These are phyloP conservation scores for Syngnathus scovelli DNA, from an alignment of 2,113 vertebrate genomes.

Conservation along the genomic window DNA sequence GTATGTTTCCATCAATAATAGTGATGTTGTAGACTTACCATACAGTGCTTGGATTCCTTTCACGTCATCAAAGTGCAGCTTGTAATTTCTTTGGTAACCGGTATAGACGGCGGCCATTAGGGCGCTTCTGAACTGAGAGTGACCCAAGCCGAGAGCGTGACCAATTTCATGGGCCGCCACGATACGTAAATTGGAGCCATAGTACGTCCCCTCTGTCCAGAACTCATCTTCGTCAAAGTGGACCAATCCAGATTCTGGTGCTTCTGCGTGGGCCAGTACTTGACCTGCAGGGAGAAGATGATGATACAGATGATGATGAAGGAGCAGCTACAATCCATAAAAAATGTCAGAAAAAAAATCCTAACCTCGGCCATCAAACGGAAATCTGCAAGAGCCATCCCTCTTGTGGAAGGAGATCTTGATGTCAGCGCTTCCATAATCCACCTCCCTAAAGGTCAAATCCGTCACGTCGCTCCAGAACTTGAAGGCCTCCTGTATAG, in stretches of 20 bases:
- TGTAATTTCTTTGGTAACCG: slow-evolving; percentile 76
- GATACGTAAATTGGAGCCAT: slow-evolving; percentile 81
- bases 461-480: slow-evolving; percentile 79
- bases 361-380: slow-evolving; percentile 73
- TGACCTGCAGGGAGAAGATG: slow-evolving; percentile 59
- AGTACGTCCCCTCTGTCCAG: slow-evolving; percentile 78
- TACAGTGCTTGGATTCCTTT: slow-evolving; percentile 82
- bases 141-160: slow-evolving; percentile 82
- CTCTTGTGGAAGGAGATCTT: slow-evolving; percentile 77
- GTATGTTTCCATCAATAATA: background rate
- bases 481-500: slow-evolving; percentile 74
- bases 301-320: background rate
- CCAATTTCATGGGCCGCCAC: slow-evolving; percentile 88
- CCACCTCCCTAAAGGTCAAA: slow-evolving; percentile 77
- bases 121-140: slow-evolving; percentile 74
- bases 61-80: slow-evolving; percentile 78
- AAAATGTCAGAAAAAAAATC: background rate
- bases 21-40: slow-evolving; percentile 61
- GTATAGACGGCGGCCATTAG: slow-evolving; percentile 83
- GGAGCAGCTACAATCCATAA: background rate
- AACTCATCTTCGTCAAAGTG: slow-evolving; percentile 85
- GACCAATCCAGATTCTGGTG: slow-evolving; percentile 79
- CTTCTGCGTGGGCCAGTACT: slow-evolving; percentile 82
- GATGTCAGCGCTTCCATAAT: slow-evolving; percentile 75
- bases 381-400: slow-evolving; percentile 51